Conservation (phyloP, 2,113 vertebrate genomes). For the Onychorhynchus coronatus region DNA sequence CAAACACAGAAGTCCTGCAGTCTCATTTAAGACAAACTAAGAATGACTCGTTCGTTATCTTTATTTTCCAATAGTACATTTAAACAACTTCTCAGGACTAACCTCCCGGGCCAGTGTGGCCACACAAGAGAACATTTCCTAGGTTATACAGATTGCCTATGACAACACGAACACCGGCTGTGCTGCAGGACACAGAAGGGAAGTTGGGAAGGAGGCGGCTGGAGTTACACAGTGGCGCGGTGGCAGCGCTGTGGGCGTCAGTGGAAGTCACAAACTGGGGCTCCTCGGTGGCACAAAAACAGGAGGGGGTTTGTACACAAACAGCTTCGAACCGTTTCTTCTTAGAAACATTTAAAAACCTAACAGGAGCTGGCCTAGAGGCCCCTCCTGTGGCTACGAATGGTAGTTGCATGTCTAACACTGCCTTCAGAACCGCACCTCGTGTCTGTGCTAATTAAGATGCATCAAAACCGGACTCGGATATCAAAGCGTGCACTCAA, state of each 20-base stretch:
- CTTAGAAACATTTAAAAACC: background rate
- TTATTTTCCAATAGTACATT: constrained; percentile 64
- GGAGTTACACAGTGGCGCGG: background rate
- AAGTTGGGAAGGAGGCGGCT: background rate
- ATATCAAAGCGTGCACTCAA: background rate
- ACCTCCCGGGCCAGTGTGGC: background rate
- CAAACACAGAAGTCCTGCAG: background rate
- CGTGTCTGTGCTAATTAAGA: background rate
- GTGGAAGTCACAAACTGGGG: background rate
- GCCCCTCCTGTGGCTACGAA: constrained; percentile 47
- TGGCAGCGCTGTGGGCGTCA: background rate
- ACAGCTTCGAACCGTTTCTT: background rate
- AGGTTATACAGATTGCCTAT: background rate
- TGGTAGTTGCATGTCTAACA: background rate
- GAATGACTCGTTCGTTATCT: background rate
- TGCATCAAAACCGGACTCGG: background rate
- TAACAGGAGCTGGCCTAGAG: background rate
- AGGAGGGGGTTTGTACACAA: background rate
- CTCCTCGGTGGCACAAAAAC: background rate
- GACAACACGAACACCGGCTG: background rate
- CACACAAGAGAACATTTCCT: background rate
- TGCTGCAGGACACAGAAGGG: background rate
- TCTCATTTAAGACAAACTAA: constrained; percentile 51
- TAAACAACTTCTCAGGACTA: constrained; percentile 36
- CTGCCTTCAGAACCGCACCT: background rate